Conservation (phyloP, 2,797 vertebrate species). For the Chelmon rostratus region DNA sequence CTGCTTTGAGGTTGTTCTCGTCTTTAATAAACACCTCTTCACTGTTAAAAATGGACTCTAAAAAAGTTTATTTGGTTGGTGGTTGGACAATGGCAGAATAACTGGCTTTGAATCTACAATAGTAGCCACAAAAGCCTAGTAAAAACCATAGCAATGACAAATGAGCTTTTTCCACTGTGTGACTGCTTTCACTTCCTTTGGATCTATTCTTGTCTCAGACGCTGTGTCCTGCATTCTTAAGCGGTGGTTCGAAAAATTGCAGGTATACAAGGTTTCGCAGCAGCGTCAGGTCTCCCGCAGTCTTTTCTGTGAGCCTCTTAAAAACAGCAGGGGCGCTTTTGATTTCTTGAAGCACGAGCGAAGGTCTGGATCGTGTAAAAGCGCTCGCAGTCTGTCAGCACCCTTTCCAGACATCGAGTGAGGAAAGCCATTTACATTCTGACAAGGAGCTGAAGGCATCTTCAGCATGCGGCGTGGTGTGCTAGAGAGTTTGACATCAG, state of each 20-base stretch:
- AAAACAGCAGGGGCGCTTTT: not conserved
- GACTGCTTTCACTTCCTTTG: constrained; percentile 70
- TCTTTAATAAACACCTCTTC: constrained; percentile 29
- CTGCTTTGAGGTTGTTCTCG: constrained; percentile 35
- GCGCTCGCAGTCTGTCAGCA: not conserved
- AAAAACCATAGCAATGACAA: constrained; percentile 66
- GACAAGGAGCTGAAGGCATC: not conserved
- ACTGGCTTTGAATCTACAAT: constrained; percentile 43
- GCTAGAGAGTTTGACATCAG: not conserved
- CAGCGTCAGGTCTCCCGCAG: constrained; percentile 11
- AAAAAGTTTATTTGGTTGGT: constrained; percentile 53
- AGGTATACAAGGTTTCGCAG: constrained; percentile 43
- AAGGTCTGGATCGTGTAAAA: constrained; percentile 10
- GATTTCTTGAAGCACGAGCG: constrained; percentile 16
- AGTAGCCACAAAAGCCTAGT: constrained; percentile 44
- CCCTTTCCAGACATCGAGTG: not conserved
- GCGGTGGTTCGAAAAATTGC: constrained; percentile 47
- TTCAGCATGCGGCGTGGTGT: not conserved
- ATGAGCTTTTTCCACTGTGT: constrained; percentile 70
- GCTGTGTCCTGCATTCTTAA: constrained; percentile 44
- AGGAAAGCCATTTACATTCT: not conserved
- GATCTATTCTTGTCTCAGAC: constrained; percentile 70
- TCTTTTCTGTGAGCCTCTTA: constrained; percentile 8
- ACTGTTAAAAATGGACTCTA: constrained; percentile 40
- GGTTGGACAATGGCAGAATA: constrained; percentile 61